Conservation (phyloP, 2,113 vertebrate species). For the Psettodes erumei region DNA sequence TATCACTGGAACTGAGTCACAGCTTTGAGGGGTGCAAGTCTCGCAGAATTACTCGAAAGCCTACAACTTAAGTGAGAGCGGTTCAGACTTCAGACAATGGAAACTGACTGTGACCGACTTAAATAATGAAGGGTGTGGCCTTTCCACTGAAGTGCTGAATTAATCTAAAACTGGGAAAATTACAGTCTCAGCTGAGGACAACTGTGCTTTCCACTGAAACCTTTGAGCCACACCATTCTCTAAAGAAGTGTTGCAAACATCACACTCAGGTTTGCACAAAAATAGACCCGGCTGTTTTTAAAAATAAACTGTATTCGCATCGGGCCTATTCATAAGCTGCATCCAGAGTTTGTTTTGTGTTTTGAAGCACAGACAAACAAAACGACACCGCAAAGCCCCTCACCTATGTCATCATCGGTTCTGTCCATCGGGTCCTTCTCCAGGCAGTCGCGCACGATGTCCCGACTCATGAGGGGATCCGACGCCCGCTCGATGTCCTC, state of each 20-base stretch:
- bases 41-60: slow-evolving; percentile 62
- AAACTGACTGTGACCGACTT: slow-evolving; percentile 35
- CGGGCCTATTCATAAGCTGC: not conserved
- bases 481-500: slow-evolving; percentile 98
- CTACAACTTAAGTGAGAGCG: not conserved
- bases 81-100: slow-evolving; percentile 25
- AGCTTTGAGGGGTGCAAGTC: slow-evolving; percentile 37
- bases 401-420: slow-evolving; percentile 98
- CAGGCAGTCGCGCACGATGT: slow-evolving; percentile 97
- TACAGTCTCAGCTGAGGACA: not conserved
- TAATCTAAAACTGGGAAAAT: slow-evolving; percentile 20
- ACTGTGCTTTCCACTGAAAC: not conserved
- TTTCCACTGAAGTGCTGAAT: slow-evolving; percentile 6
- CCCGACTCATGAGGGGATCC: slow-evolving; percentile 96
- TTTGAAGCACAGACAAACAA: not conserved
- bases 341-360: not conserved
- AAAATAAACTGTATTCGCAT: not conserved
- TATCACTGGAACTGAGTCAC: slow-evolving; percentile 37
- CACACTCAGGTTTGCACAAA: not conserved
- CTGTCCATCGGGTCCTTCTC: slow-evolving; percentile 99
- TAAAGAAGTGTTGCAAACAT: not conserved
- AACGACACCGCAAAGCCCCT: slow-evolving; percentile 53
- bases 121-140: slow-evolving; percentile 22
- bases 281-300: not conserved
- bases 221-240: not conserved